Conservation (phyloP, 2,797 vertebrate genomes). For the Tangara arthus region DNA sequence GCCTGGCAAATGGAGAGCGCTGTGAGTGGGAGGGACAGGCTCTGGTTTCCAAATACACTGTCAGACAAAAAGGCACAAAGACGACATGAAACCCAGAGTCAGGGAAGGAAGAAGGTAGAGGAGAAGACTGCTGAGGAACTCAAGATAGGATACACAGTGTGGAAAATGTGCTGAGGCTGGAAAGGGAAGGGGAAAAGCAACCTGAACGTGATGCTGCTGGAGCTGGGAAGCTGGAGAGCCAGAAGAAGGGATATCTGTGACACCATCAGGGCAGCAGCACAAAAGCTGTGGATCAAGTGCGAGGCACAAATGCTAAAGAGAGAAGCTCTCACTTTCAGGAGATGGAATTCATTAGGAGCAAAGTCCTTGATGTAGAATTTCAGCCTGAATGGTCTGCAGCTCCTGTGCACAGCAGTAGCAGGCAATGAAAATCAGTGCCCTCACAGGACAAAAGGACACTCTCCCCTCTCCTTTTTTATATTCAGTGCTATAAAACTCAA, state of each 20-base stretch:
- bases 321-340: background rate
- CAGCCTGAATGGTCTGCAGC: background rate
- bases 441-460: background rate
- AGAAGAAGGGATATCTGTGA: background rate
- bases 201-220: background rate
- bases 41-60: background rate
- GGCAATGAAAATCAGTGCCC: background rate
- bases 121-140: background rate
- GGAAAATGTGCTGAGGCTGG: background rate
- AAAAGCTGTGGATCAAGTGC: background rate
- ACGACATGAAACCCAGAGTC: background rate
- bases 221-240: background rate
- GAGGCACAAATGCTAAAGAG: background rate
- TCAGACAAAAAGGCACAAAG: background rate
- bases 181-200: background rate
- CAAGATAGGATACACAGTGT: background rate
- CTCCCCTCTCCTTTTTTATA: background rate
- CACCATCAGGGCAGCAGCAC: background rate
- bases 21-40: background rate
- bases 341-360: background rate
- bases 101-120: background rate
- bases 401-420: accelerated
- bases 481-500: background rate
- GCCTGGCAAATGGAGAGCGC: background rate
- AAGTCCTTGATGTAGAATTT: background rate